Evolutionary conservation across 2,888 invertebrate species (phyloP), one percentile per base, ranked within the genome.

Genomic region (Drosophila bunnanda): DNA sequence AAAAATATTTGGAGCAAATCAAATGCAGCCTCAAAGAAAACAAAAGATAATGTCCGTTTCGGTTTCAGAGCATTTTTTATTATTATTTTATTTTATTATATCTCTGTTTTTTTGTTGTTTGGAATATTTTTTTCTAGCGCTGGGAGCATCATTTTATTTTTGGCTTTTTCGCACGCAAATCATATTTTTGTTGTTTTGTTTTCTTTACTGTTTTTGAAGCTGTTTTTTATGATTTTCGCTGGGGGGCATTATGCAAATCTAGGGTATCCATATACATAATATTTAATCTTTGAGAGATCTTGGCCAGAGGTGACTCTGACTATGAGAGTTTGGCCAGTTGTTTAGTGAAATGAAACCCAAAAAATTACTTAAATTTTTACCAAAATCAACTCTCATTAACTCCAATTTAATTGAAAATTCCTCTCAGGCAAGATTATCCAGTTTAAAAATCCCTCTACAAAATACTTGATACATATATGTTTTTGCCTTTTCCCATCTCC

Each of bases 1-100:
- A 39, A 62, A 62, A 82, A 89, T 87, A 82, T 88, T 81, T 85
- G 81, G 84, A 89, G 76, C 89, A 86, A 79, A 82, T 88, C 87
- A 80, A 85, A 88, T 78, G 83, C 87, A 79, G 71, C 72, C 60
- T 41, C 67, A 66, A 39, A 57, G 61, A 59, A 56, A 50, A 55
- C 50, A 62, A 59, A 56, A 62, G 64, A 53, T 56, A 60, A 65
- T 48, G 39, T 12, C 61, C 52, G 32, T 46, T 67, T 32, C 66
- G 71, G 44, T 48, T 71, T 15, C 62, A 43, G 34, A 43, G 34
- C 39, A 8, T 15, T 32, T 50, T 50, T 48, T 48, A 30, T 30
- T 20, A 62, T 38, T 20, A 62, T 43, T 50, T 53, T 20, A 46
- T 54, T 64, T 72, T 56, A 62, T 56, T 48, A 39, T 20, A 20